Percentiles rank a stretch among this genome's conserved stretches.
These are phyloP conservation scores for Rallus crepitans DNA, from an alignment of 2,797 vertebrate species.

Conservation along the genomic window DNA sequence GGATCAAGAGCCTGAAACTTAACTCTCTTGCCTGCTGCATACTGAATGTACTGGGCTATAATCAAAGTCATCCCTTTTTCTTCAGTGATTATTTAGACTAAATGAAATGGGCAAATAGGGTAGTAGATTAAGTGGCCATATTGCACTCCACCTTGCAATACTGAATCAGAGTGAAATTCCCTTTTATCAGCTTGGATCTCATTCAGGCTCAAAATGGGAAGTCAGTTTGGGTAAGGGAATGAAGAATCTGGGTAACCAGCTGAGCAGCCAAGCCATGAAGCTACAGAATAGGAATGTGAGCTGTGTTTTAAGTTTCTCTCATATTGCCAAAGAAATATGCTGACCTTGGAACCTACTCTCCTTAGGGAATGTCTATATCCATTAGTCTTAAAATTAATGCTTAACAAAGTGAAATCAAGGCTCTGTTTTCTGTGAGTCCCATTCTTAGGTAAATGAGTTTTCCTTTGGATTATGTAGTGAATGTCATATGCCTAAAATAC, in stretches of 20 bases:
- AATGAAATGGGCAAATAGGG: not conserved
- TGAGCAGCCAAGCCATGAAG: not conserved
- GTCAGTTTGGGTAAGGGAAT: not conserved
- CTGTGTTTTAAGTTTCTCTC: not conserved
- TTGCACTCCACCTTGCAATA: not conserved
- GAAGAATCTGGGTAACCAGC: not conserved
- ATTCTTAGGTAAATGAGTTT: not conserved
- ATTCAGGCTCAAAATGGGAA: not conserved
- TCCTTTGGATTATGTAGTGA: not conserved
- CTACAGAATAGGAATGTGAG: fast-evolving
- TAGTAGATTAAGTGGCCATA: not conserved
- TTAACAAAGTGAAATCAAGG: not conserved
- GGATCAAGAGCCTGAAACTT: not conserved
- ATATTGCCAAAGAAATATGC: not conserved
- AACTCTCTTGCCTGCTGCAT: not conserved
- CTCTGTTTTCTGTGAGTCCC: not conserved
- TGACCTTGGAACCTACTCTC: not conserved
- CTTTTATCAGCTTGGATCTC: not conserved
- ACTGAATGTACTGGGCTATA: not conserved
- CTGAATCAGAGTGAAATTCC: not conserved
- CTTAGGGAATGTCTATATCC: not conserved
- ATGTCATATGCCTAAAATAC: not conserved
- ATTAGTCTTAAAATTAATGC: not conserved
- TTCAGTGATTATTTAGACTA: not conserved
- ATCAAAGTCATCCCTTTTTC: not conserved